phyloP scores from a whole-genome alignment of 2,113 vertebrate species.

The Clarias macrocephalus region DNA sequence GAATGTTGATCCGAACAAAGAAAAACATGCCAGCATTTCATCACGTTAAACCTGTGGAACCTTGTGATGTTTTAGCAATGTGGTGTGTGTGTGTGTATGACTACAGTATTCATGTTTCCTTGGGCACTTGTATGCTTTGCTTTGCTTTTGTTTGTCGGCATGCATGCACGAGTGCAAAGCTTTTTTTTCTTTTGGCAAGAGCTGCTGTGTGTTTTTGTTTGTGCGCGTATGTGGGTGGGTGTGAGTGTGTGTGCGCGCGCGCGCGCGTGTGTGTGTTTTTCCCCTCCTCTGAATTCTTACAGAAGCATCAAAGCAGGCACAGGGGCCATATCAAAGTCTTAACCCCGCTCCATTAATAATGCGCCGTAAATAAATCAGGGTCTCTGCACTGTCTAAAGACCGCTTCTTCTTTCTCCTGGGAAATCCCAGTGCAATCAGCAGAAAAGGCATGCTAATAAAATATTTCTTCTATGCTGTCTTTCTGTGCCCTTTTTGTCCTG shows the following conservation, averaged over 20 bases:
- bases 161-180: slow-evolving; percentile 18
- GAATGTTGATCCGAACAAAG: slow-evolving; percentile 17
- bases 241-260: neutral
- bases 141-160: slow-evolving; percentile 24
- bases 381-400: slow-evolving; percentile 63
- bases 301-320: slow-evolving; percentile 66
- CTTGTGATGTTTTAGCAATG: slow-evolving; percentile 42
- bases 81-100: neutral
- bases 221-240: neutral
- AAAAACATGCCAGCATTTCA: slow-evolving; percentile 19
- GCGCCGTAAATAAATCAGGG: slow-evolving; percentile 72
- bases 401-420: slow-evolving; percentile 57
- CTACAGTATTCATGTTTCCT: slow-evolving; percentile 27
- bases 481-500: slow-evolving; percentile 1
- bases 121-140: slow-evolving; percentile 26
- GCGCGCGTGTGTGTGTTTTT: neutral
- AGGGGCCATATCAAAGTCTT: slow-evolving; percentile 73
- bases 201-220: neutral
- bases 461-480: slow-evolving; percentile 43
- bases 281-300: slow-evolving; percentile 29
- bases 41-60: slow-evolving; percentile 21
- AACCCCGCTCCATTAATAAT: slow-evolving; percentile 75
- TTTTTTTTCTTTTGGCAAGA: neutral
- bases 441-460: slow-evolving; percentile 48
- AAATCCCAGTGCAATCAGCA: slow-evolving; percentile 56